Evolutionary conservation across 2,797 vertebrate genomes (phyloP).

Genomic region (Sitta carolinensis): DNA sequence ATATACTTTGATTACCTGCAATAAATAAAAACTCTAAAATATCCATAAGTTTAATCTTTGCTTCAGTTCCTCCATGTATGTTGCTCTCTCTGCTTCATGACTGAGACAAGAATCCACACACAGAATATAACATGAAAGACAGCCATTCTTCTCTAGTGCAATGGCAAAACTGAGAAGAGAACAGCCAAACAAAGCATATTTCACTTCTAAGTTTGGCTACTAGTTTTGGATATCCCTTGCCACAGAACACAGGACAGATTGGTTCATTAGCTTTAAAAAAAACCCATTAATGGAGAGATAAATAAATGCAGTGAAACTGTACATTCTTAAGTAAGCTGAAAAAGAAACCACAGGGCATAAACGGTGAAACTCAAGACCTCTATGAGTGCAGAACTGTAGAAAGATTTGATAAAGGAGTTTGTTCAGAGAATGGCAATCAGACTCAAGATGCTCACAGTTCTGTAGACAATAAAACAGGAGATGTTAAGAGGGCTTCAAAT

Average conservation of each 20-base stretch:
- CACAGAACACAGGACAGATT: neutral
- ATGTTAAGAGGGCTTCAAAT: neutral
- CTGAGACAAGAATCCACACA: neutral
- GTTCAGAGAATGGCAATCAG: neutral
- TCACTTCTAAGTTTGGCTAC: neutral
- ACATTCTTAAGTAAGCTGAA: neutral
- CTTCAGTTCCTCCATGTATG: neutral
- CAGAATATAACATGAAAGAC: neutral
- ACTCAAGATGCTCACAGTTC: neutral
- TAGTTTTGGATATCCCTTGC: neutral
- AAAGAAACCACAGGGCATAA: neutral
- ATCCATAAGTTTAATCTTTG: neutral
- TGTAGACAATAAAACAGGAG: neutral
- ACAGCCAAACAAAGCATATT: neutral
- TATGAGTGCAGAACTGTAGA: neutral
- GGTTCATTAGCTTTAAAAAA: neutral
- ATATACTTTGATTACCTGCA: conserved; percentile 96
- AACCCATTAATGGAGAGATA: neutral
- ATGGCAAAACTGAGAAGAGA: neutral
- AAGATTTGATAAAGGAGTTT: neutral
- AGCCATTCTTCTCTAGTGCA: neutral
- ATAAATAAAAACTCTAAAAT: conserved; percentile 22
- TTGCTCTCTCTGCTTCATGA: neutral
- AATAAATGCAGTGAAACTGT: neutral
- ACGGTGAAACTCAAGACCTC: neutral